These are phyloP conservation scores for Herpailurus yagouaroundi DNA, from an alignment of 2,113 vertebrate genomes.

Conservation along the genomic window DNA sequence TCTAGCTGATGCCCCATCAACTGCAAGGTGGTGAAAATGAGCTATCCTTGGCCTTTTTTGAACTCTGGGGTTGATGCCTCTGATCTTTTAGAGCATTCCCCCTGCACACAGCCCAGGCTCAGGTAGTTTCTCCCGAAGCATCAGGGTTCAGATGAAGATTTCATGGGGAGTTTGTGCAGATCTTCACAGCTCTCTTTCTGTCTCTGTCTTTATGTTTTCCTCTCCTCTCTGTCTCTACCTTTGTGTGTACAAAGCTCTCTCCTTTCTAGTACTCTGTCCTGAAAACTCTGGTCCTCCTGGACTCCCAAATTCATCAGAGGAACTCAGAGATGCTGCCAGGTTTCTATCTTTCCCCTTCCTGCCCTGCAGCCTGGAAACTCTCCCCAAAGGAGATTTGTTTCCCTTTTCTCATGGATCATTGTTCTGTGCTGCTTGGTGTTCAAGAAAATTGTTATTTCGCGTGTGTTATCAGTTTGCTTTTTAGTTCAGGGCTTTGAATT, in stretches of 20 bases:
- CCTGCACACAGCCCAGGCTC: neutral
- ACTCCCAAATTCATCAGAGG: neutral
- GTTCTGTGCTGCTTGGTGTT: neutral
- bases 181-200: neutral
- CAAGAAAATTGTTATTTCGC: neutral
- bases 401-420: neutral
- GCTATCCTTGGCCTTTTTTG: too few species aligned
- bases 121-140: neutral
- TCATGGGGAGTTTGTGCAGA: accelerated
- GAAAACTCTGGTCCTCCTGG: neutral
- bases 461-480: neutral
- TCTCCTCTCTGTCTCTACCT: neutral
- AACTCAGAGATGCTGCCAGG: neutral
- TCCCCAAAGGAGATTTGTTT: neutral
- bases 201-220: neutral
- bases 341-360: neutral
- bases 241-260: neutral
- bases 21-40: neutral
- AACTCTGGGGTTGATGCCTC: neutral
- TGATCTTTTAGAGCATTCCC: neutral
- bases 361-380: neutral
- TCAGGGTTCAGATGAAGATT: neutral
- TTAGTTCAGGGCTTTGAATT: neutral
- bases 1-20: too few species aligned
- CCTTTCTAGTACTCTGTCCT: neutral